A percentile compares a stretch with the other conserved stretches of the same genome.
Evolutionary conservation across 2,797 vertebrate genomes (phyloP).

Genomic region (Meriones psammophilus): DNA sequence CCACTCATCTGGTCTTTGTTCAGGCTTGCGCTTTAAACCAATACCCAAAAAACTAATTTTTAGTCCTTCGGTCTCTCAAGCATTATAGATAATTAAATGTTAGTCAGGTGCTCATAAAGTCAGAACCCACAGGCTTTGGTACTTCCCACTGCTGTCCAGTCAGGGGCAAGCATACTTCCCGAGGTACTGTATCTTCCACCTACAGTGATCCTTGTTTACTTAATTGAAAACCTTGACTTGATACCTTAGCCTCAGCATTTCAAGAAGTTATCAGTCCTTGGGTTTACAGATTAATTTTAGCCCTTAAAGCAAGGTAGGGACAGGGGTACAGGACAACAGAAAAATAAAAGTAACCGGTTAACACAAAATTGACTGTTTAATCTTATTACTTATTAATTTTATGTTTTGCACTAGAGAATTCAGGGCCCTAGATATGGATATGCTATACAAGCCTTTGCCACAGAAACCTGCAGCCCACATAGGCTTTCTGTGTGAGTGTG

Average conservation of each 20-base stretch:
- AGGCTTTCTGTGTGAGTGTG: no score
- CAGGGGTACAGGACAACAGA: not conserved
- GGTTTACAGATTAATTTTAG: not conserved
- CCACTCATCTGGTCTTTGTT: no score
- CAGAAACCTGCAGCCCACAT: not conserved
- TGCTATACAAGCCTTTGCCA: no score
- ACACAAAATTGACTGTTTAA: not conserved
- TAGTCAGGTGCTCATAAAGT: not conserved
- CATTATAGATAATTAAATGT: not conserved
- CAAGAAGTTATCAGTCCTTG: not conserved
- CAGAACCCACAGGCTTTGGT: not conserved
- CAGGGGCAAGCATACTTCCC: not conserved
- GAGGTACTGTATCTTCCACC: not conserved
- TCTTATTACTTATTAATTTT: not conserved
- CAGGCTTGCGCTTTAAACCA: no score
- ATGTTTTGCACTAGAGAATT: not conserved
- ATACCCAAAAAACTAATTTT: no score
- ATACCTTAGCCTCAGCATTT: not conserved
- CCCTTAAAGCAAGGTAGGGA: not conserved
- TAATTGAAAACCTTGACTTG: not conserved
- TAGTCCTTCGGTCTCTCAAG: no score
- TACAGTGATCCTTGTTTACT: not conserved
- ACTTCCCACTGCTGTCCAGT: not conserved
- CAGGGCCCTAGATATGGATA: not conserved
- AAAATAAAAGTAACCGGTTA: not conserved